These are phyloP conservation scores for Anoura caudifer DNA, from an alignment of 2,113 vertebrate genomes.

Conservation along the genomic window DNA sequence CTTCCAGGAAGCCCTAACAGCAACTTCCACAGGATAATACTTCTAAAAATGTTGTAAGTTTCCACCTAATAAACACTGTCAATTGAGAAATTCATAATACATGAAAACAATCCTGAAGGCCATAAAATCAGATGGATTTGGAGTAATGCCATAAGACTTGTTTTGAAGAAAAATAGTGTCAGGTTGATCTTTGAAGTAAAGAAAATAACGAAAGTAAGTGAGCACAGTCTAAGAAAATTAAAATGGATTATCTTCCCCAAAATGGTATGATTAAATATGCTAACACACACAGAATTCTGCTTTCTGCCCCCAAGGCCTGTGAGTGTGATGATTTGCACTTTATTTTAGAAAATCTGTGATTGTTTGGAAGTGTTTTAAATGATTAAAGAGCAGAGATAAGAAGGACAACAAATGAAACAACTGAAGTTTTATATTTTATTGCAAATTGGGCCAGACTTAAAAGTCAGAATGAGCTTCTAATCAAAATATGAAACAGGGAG, in stretches of 20 bases:
- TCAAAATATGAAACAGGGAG: constrained; percentile 46
- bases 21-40: not conserved
- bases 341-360: constrained; percentile 46
- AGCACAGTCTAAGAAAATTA: not conserved
- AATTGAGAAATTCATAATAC: constrained; percentile 57
- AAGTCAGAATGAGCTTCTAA: constrained; percentile 35
- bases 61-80: constrained; percentile 49
- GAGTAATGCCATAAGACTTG: constrained; percentile 33
- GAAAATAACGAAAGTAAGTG: constrained; percentile 42
- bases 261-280: constrained; percentile 58
- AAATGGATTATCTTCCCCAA: constrained; percentile 38
- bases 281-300: not conserved
- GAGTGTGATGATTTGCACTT: not conserved
- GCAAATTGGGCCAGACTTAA: constrained; percentile 26
- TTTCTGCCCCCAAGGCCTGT: not conserved
- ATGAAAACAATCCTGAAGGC: constrained; percentile 28
- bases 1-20: not conserved
- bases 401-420: not conserved
- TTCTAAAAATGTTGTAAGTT: not conserved
- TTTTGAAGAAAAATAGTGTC: constrained; percentile 54
- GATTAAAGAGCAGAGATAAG: constrained; percentile 40
- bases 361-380: constrained; percentile 56
- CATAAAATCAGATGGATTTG: constrained; percentile 42
- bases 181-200: constrained; percentile 49
- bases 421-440: constrained; percentile 38